These are phyloP conservation scores for Otocyon megalotis DNA, from an alignment of 2,113 vertebrate genomes.

Conservation along the genomic window DNA sequence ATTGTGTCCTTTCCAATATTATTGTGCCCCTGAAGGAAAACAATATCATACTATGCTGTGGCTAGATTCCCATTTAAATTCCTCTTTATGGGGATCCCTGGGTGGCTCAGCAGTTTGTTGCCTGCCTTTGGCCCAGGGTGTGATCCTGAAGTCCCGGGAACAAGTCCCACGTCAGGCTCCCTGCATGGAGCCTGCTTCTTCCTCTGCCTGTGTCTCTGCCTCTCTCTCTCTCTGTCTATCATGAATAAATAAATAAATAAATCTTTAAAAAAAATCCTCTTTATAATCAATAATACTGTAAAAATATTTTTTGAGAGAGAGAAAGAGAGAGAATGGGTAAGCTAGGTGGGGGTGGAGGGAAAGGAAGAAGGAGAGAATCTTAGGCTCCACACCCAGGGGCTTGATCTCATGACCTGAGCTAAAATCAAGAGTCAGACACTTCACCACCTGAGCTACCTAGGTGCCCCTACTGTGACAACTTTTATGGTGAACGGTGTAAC, in stretches of 20 bases:
- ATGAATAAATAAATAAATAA: no score
- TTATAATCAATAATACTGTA: not conserved
- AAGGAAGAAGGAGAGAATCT: not conserved
- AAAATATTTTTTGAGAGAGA: not conserved
- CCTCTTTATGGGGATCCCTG: not conserved
- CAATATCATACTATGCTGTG: not conserved
- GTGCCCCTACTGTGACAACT: not conserved
- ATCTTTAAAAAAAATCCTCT: not conserved
- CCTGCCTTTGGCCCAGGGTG: no score
- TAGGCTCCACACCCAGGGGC: not conserved
- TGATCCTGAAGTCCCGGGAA: no score
- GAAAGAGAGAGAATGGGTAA: not conserved
- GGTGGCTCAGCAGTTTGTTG: no score
- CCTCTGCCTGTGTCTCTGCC: no score
- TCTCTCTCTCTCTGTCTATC: no score
- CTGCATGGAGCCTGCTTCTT: no score
- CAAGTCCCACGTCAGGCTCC: no score
- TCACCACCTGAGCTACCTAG: not conserved
- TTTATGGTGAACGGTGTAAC: not conserved
- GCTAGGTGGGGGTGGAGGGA: not conserved
- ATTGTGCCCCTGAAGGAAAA: not conserved
- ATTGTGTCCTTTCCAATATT: not conserved
- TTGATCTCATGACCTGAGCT: not conserved
- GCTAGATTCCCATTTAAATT: conserved; percentile 30
- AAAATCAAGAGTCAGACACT: not conserved